Evolutionary conservation across 2,113 vertebrate genomes (phyloP), one percentile per base, ranked within the genome.

Genomic region (Argyrosomus japonicus): DNA sequence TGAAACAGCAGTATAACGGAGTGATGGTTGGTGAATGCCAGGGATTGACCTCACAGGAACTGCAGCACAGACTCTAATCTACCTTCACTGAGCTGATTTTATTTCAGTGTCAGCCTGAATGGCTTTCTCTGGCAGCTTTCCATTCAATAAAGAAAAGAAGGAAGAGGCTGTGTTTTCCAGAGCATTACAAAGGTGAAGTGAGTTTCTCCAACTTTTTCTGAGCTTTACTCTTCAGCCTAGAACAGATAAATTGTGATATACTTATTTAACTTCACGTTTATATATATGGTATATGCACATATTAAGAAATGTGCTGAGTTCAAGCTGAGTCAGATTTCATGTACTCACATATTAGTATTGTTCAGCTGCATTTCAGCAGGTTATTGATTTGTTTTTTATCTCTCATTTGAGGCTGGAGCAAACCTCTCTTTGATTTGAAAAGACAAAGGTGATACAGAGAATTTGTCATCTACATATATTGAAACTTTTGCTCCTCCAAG

Each of bases 1-100:
- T 19, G 51, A 75, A 74, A 70, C 68, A 71, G 82, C 78, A 40
- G 75, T 78, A 75, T 78, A 61, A 76, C 84, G 85, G 65, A 83
- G 47, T 43, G 76, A 77, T 63, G 76, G 62, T 81, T 40, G 71
- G 64, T 73, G 85, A 87, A 90, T 77, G 83, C 62, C 75, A 82
- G 76, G 14, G 75, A 74, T 74, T 86, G 89, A 90, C 89, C 91
- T 88, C 75, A 79, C 23, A 47, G 63, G 77, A 86, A 71, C 80
- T 79, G 83, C 76, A 76, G 83, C 73, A 68, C 84, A 58, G 67
- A 70, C 79, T 88, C 83, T 69, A 72, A 69, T 87, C 77, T 88
- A 12, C 74, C 68, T 77, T 80, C 47, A 6, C 73, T 25, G 75
- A 50, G 53, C 78, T 82, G 77, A 82, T 88, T 88, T 85, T 61